phyloP scores from a whole-genome alignment of 2,797 vertebrate genomes.

The Enteromius radiatus region DNA sequence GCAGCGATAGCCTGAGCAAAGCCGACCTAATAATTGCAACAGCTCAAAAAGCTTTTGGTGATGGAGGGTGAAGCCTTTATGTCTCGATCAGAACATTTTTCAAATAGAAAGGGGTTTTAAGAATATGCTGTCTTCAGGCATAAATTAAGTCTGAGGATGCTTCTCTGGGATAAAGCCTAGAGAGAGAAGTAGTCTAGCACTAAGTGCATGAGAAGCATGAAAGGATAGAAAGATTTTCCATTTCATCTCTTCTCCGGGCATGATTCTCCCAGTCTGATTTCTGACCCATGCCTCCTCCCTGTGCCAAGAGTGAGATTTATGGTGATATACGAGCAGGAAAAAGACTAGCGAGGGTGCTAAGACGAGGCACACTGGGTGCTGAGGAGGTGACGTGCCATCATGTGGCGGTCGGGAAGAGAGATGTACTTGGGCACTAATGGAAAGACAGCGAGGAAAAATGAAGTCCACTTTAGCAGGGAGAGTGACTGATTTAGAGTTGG shows the following conservation, averaged over 20 bases:
- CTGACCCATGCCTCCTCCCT: constrained; percentile 34
- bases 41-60: constrained; percentile 6
- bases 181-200: constrained; percentile 37
- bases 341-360: constrained; percentile 34
- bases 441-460: constrained; percentile 15
- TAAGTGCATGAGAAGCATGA: constrained; percentile 34
- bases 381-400: constrained; percentile 10
- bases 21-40: constrained; percentile 10
- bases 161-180: constrained; percentile 30
- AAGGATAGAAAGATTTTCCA: constrained; percentile 45
- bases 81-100: neutral
- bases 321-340: constrained; percentile 36
- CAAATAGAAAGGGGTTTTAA: constrained; percentile 7
- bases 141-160: constrained; percentile 34
- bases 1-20: constrained; percentile 11
- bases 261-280: constrained; percentile 39
- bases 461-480: constrained; percentile 12
- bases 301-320: constrained; percentile 46
- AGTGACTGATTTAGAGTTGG: constrained; percentile 46
- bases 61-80: neutral
- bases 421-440: constrained; percentile 18
- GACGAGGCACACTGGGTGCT: constrained; percentile 12
- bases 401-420: neutral
- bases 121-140: constrained; percentile 45
- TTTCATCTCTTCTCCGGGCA: constrained; percentile 42